A percentile compares a stretch with the other conserved stretches of the same genome.
phyloP scores from a whole-genome alignment of 2,797 vertebrate genomes.

The Lacerta agilis region DNA sequence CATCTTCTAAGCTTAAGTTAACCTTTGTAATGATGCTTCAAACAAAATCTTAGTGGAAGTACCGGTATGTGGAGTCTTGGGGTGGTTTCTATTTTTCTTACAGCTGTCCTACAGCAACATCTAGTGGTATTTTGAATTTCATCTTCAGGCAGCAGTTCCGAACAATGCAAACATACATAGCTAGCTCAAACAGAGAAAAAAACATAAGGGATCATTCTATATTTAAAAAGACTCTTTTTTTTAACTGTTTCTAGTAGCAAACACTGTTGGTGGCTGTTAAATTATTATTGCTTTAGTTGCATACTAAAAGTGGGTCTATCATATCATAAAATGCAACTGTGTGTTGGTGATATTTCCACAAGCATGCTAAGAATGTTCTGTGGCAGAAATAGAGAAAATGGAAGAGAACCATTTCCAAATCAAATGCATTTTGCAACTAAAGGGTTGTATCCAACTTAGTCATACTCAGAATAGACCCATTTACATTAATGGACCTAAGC shows the following conservation, averaged over 20 bases:
- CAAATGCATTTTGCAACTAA: neutral
- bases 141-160: conserved; percentile 15
- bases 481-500: too few relatives aligned
- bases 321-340: neutral
- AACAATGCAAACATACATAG: neutral
- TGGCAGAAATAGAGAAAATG: neutral
- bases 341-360: neutral
- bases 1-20: conserved; percentile 68
- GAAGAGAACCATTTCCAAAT: neutral
- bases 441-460: too few relatives aligned
- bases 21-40: conserved; percentile 67
- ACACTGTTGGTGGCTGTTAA: neutral
- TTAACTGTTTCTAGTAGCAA: neutral
- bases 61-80: conserved; percentile 2
- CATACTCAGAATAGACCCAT: too few relatives aligned
- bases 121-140: conserved; percentile 72
- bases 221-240: neutral
- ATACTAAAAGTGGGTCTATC: neutral
- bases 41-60: conserved; percentile 58
- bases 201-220: neutral
- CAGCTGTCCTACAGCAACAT: conserved; percentile 79
- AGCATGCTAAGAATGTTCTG: neutral
- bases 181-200: neutral
- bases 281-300: neutral
- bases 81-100: conserved; percentile 42